Evolutionary conservation across 2,113 vertebrate species (phyloP).

Genomic region (Cariama cristata): DNA sequence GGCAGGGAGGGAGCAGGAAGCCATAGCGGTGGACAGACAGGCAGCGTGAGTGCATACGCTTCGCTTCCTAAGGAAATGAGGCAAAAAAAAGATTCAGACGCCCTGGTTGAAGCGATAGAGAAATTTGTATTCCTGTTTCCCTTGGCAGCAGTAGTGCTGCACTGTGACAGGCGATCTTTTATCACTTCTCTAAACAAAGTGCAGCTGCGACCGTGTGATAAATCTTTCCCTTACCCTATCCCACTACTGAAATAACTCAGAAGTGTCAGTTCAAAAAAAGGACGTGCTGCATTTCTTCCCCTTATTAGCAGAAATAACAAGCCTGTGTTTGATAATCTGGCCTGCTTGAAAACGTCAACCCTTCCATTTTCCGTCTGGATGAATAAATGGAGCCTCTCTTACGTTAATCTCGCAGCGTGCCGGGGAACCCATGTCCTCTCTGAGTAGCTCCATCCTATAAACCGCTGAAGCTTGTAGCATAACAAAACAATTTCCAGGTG

Average conservation of each 20-base stretch:
- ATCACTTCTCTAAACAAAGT: not conserved
- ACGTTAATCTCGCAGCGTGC: fast-evolving
- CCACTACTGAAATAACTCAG: not conserved
- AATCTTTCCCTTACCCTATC: not conserved
- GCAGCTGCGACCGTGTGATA: not conserved
- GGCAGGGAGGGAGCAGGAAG: not conserved
- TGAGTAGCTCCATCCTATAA: fast-evolving
- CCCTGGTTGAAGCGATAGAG: not conserved
- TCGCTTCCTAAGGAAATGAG: conserved; percentile 3
- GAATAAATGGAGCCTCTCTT: not conserved
- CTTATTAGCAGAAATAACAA: not conserved
- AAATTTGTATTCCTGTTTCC: not conserved
- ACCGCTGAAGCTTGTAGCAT: not conserved
- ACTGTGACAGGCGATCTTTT: not conserved
- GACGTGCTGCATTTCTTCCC: not conserved
- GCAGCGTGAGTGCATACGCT: not conserved
- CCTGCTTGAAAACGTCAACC: not conserved
- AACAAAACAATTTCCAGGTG: not conserved
- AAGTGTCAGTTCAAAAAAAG: not conserved
- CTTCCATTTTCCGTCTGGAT: not conserved
- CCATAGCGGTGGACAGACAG: not conserved
- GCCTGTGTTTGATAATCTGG: not conserved
- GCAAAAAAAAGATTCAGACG: not conserved
- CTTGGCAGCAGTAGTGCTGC: not conserved
- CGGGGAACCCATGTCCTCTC: fast-evolving